Base-by-base conservation (phyloP, 2,888 invertebrate species). In the Cryptophagus acutangulus region DNA sequence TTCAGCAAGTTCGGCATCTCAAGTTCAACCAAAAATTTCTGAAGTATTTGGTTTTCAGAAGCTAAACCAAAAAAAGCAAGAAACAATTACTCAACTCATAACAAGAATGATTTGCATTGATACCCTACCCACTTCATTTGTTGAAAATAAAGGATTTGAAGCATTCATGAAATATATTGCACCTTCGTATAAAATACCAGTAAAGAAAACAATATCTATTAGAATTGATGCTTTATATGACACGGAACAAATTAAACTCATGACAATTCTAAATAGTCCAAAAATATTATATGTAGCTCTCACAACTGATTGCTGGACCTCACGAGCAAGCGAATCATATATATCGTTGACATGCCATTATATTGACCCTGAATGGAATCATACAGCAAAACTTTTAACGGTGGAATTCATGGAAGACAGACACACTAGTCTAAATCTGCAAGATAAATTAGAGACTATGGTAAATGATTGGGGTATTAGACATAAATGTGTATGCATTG, bases 261-360 rank as follows among this genome's bases (percentile, higher is more conserved):
- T 26, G 4, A 13, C 9, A n/a, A 26, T 12, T 12, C 26, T 26
- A 6, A 26, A 3, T 26, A 26, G 10, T 12, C 5, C 12, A 3
- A 26, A 26, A 26, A n/a, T n/a, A n/a, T n/a, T n/a, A n/a, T 8
- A 26, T n/a, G 3, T 26, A 6, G n/a, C 26, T 4, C 10, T 26
- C 3, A 56, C 54, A 20, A 52, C 52, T 12, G 55, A 56, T 38
- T 46, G 45, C 17, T 56, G 52, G 55, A 54, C 45, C 10, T 56
- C 55, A 17, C 36, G 48, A 28, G 49, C 44, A 26, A 52, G 34
- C 17, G 52, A 54, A 36, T 48, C 49, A 1, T 55, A 55, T 36
- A 48, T 53, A 12, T 46, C 49, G 16, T 38, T 55, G 13, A 57
- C 51, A 10, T 38, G 31, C 16, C 55, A 55, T 45, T 46, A 42